phyloP scores from a whole-genome alignment of 2,797 vertebrate genomes.

The Erethizon dorsatum region DNA sequence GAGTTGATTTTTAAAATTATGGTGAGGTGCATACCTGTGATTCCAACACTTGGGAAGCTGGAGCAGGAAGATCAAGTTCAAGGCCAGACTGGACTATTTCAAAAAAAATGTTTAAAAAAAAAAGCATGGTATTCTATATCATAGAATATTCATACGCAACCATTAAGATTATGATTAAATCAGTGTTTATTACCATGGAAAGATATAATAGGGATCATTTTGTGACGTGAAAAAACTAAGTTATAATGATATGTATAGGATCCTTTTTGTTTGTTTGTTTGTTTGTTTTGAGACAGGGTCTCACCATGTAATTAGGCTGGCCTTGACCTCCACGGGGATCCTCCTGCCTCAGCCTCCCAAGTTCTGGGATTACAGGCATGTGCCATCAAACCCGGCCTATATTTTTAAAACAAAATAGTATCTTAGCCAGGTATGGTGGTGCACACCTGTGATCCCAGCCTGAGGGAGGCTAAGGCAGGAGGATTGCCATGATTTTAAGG shows the following conservation, averaged over 20 bases:
- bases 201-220: background rate
- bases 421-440: no score
- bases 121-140: background rate
- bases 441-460: no score
- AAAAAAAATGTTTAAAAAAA: background rate
- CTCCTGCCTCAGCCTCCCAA: no score
- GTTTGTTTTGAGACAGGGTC: background rate
- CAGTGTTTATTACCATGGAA: slow-evolving; percentile 7
- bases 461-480: no score
- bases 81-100: background rate
- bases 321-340: background rate
- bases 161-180: background rate
- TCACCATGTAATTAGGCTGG: background rate
- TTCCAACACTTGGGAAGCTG: background rate
- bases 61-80: background rate
- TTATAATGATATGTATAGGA: background rate
- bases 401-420: no score
- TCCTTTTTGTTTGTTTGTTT: background rate
- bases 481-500: no score
- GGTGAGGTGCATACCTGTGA: background rate
- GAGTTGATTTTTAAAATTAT: no score
- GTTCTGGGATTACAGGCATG: no score
- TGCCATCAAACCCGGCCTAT: no score
- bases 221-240: slow-evolving; percentile 6
- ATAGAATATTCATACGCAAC: background rate